A percentile compares a stretch with the other conserved stretches of the same genome.
Conservation (phyloP, 2,113 vertebrate genomes). For the Otolemur garnettii region DNA sequence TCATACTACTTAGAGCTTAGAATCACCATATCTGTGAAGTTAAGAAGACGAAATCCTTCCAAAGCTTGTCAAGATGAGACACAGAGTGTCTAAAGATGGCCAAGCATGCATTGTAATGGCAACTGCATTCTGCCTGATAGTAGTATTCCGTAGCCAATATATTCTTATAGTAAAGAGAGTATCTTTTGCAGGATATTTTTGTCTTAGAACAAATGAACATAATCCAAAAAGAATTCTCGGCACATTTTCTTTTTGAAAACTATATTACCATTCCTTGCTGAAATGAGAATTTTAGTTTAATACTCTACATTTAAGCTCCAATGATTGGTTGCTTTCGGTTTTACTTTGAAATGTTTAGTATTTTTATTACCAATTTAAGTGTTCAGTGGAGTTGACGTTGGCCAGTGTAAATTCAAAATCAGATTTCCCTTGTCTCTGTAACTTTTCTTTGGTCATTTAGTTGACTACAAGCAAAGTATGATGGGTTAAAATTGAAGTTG, state of each 20-base stretch:
- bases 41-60: neutral
- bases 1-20: neutral
- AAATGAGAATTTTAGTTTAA: conserved; percentile 14
- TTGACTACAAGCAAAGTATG: neutral
- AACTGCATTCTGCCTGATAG: neutral
- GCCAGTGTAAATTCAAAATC: neutral
- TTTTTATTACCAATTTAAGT: neutral
- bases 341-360: neutral
- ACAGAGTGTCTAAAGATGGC: neutral
- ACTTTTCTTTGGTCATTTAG: neutral
- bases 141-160: neutral
- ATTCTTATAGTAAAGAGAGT: neutral
- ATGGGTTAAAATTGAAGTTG: neutral
- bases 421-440: neutral
- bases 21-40: neutral
- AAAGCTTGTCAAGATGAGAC: neutral
- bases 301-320: neutral
- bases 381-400: neutral
- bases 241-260: neutral
- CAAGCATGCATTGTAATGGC: neutral
- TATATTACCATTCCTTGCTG: neutral
- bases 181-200: neutral
- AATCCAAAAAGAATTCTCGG: neutral
- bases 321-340: neutral
- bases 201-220: neutral